Percentiles rank a stretch among this genome's conserved stretches.
These are phyloP conservation scores for Melitaea athalia DNA, from an alignment of 2,888 invertebrate species.

Conservation along the genomic window DNA sequence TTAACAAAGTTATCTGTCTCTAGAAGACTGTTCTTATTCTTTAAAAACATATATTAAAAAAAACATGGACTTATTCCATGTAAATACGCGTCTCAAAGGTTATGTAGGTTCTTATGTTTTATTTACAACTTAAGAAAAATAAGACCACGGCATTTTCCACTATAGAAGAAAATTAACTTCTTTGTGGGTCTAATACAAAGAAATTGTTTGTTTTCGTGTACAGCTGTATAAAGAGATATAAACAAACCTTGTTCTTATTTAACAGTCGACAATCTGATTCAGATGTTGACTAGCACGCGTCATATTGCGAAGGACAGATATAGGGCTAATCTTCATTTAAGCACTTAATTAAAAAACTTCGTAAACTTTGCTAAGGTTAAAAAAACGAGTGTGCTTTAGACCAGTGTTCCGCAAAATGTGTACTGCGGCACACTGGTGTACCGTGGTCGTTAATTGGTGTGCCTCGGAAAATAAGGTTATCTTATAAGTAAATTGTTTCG, in stretches of 20 bases:
- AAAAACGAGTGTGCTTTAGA: too few species aligned
- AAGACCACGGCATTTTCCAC: slow-evolving; percentile 17
- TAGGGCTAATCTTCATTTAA: not conserved
- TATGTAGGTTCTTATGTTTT: not conserved
- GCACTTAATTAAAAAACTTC: too few species aligned
- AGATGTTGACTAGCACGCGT: not conserved
- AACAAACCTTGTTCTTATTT: slow-evolving; percentile 9
- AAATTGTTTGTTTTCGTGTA: slow-evolving; percentile 11
- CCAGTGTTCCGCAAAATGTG: too few species aligned
- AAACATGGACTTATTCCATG: not conserved
- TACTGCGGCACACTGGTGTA: too few species aligned
- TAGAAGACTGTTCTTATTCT: not conserved
- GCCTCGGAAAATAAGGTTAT: too few species aligned
- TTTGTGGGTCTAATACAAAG: slow-evolving; percentile 24
- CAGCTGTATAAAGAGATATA: slow-evolving; percentile 3
- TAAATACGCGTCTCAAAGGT: not conserved
- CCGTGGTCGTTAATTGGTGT: too few species aligned
- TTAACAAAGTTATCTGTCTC: not conserved
- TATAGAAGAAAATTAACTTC: slow-evolving; percentile 21
- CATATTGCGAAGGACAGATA: not conserved
- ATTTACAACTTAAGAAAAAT: slow-evolving; percentile 8
- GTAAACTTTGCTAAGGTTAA: too few species aligned
- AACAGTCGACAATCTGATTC: not conserved
- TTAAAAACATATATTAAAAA: not conserved
- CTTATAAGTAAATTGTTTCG: too few species aligned